Evolutionary conservation across 2,113 vertebrate species (phyloP).

Genomic region (Osmerus eperlanus): DNA sequence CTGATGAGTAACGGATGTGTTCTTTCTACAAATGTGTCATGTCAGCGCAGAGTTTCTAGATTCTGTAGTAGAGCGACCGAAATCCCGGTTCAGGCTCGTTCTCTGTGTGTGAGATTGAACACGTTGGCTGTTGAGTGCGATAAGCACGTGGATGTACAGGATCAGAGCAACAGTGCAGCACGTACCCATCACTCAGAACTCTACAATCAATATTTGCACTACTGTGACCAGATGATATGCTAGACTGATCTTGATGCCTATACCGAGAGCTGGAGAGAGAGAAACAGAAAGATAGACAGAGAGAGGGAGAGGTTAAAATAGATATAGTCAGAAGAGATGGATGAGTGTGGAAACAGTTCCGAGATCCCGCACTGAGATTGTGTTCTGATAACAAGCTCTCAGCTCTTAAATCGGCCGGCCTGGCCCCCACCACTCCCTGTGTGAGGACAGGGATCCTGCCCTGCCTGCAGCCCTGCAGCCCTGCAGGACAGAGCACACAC

Average conservation of each 20-base stretch:
- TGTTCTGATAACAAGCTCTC: background rate
- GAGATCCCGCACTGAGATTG: background rate
- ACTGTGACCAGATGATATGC: slow-evolving; percentile 40
- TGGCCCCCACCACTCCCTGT: too few relatives aligned
- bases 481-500: too few relatives aligned
- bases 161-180: slow-evolving; percentile 40
- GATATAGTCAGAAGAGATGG: background rate
- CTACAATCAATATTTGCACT: slow-evolving; percentile 58
- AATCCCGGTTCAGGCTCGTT: slow-evolving; percentile 34
- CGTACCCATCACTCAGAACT: slow-evolving; percentile 45
- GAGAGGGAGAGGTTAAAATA: background rate
- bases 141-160: background rate
- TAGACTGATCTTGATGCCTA: slow-evolving; percentile 42
- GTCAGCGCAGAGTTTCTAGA: slow-evolving; percentile 39
- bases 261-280: slow-evolving; percentile 1
- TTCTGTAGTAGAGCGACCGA: slow-evolving; percentile 20
- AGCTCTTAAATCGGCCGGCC: background rate
- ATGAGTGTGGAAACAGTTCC: background rate
- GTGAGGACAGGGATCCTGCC: too few relatives aligned
- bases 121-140: slow-evolving; percentile 14
- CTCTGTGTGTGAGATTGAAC: slow-evolving; percentile 44
- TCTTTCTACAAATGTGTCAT: slow-evolving; percentile 61
- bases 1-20: slow-evolving; percentile 27
- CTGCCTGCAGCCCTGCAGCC: too few relatives aligned
- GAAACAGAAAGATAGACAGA: background rate